These are phyloP conservation scores for Rhipidura dahli DNA, from an alignment of 2,113 vertebrate genomes.

Conservation along the genomic window DNA sequence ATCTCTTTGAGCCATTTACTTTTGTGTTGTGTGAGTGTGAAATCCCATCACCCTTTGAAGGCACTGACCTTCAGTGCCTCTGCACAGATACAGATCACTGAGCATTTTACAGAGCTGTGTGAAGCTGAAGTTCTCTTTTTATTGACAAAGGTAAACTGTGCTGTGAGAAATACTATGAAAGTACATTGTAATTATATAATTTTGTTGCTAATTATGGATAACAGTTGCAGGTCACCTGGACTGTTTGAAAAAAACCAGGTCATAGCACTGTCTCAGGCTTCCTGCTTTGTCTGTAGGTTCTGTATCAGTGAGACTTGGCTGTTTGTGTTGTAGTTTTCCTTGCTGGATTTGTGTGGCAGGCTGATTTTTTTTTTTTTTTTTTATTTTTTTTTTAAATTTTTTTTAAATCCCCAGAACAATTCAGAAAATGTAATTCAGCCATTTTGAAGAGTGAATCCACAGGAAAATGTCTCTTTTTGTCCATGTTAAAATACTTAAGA, in stretches of 20 bases:
- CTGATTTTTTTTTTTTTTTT: not conserved
- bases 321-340: not conserved
- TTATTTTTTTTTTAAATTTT: not conserved
- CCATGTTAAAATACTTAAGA: not conserved
- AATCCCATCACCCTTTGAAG: not conserved
- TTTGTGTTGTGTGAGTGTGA: not conserved
- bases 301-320: not conserved
- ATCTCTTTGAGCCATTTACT: not conserved
- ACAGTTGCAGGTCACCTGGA: not conserved
- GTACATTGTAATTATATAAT: not conserved
- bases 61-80: not conserved
- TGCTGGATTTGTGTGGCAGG: not conserved
- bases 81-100: not conserved
- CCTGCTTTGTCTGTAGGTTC: not conserved
- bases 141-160: not conserved
- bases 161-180: not conserved
- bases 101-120: not conserved
- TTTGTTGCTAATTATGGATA: not conserved
- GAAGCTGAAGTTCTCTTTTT: not conserved
- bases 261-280: not conserved
- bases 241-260: not conserved
- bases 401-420: not conserved
- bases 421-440: not conserved
- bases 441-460: not conserved
- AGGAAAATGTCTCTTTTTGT: not conserved